phyloP scores from a whole-genome alignment of 2,113 vertebrate genomes.

The Odocoileus virginianus region DNA sequence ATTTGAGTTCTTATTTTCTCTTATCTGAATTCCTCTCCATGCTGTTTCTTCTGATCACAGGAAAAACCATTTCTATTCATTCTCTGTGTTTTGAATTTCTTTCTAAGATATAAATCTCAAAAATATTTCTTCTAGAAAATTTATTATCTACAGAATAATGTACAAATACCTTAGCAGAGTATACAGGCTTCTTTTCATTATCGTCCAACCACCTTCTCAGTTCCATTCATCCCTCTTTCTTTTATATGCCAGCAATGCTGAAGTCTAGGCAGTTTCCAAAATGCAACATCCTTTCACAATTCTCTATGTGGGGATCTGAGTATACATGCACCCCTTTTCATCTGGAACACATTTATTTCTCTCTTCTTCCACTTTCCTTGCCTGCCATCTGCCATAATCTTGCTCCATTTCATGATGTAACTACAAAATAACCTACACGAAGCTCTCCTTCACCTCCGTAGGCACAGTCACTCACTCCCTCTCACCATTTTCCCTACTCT shows the following conservation, averaged over 20 bases:
- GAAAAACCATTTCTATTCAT: background rate
- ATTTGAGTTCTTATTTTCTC: background rate
- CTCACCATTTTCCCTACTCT: background rate
- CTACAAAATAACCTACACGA: background rate
- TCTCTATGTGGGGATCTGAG: background rate
- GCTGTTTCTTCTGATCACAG: background rate
- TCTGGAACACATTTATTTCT: background rate
- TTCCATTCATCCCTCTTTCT: background rate
- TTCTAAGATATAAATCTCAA: background rate
- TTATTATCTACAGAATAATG: background rate
- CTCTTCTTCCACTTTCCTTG: background rate
- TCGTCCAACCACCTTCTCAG: background rate
- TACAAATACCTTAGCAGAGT: background rate
- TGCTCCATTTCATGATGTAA: background rate
- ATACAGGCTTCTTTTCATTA: background rate
- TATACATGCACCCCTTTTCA: background rate
- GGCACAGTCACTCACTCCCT: background rate
- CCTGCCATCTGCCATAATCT: background rate
- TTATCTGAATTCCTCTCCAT: background rate
- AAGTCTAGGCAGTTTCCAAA: background rate
- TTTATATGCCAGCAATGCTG: background rate
- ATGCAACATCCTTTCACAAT: background rate
- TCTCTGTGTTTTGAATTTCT: background rate
- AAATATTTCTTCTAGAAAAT: background rate
- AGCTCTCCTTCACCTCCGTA: background rate